A percentile compares a stretch with the other conserved stretches of the same genome.
phyloP scores from a whole-genome alignment of 2,113 vertebrate species.

The Ovis canadensis region DNA sequence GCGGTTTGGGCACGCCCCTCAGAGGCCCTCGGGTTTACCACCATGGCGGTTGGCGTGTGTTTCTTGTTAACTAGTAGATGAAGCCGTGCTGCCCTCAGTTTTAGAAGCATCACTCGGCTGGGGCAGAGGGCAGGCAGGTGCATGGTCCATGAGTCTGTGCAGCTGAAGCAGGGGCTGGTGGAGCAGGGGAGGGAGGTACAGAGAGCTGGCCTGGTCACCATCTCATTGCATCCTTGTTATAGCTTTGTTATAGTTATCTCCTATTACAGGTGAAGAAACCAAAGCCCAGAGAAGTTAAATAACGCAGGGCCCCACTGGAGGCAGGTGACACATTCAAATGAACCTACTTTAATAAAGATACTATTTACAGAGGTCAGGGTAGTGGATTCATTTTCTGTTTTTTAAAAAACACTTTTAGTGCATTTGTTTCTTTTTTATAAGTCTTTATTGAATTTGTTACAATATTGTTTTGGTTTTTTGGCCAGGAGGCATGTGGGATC shows the following conservation, averaged over 20 bases:
- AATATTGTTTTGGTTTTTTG: neutral
- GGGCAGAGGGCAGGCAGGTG: neutral
- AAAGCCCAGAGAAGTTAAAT: neutral
- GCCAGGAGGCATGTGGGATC: neutral
- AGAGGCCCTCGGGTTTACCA: neutral
- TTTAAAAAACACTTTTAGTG: neutral
- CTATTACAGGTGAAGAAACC: neutral
- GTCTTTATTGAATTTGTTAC: neutral
- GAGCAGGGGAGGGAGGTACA: neutral
- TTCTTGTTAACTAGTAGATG: neutral
- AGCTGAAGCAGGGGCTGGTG: neutral
- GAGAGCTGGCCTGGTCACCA: neutral
- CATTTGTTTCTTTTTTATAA: neutral
- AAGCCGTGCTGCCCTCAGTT: neutral
- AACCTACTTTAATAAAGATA: neutral
- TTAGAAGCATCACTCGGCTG: too few species aligned
- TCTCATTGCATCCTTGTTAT: fast-evolving
- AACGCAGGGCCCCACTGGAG: neutral
- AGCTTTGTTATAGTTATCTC: neutral
- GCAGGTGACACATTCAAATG: neutral
- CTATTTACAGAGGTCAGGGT: neutral
- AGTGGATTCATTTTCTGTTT: neutral
- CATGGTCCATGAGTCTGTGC: too few species aligned
- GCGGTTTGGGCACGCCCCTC: neutral
- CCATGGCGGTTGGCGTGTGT: fast-evolving